A percentile compares a stretch with the other conserved stretches of the same genome.
These are phyloP conservation scores for Otis tarda DNA, from an alignment of 2,113 vertebrate species.

Conservation along the genomic window DNA sequence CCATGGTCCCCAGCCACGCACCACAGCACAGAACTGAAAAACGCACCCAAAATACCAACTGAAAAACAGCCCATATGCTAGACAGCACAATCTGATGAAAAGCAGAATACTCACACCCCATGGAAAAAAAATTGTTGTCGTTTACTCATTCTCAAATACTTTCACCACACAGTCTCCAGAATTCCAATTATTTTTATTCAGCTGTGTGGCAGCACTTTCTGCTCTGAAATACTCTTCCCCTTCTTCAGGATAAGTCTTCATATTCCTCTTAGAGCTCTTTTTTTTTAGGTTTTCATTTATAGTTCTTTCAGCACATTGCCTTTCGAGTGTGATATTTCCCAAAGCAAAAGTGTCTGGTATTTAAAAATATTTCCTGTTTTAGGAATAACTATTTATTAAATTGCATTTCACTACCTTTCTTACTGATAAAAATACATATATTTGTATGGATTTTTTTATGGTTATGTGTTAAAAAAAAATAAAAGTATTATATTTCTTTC, in stretches of 20 bases:
- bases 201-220: constrained; percentile 21
- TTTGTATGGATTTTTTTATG: not conserved
- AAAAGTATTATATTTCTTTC: not conserved
- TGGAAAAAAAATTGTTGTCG: not conserved
- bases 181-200: constrained; percentile 68
- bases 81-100: constrained; percentile 49
- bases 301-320: constrained; percentile 22
- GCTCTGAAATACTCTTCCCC: not conserved
- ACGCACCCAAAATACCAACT: constrained; percentile 35
- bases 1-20: not conserved
- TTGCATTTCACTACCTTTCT: not conserved
- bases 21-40: constrained; percentile 12
- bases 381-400: constrained; percentile 18
- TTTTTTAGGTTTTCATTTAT: constrained; percentile 19
- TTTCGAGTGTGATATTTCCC: constrained; percentile 11
- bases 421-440: not conserved
- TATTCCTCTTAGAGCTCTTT: not conserved
- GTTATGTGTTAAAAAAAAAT: not conserved
- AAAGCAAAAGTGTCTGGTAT: not conserved
- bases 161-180: constrained; percentile 12
- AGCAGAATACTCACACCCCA: constrained; percentile 9
- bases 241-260: constrained; percentile 33
- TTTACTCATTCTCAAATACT: constrained; percentile 51
- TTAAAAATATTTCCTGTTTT: not conserved
- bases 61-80: constrained; percentile 61